These are phyloP conservation scores for Dendrophyllia cribrosa DNA, from an alignment of 64 coral and sea anemone species.

Conservation along the genomic window DNA sequence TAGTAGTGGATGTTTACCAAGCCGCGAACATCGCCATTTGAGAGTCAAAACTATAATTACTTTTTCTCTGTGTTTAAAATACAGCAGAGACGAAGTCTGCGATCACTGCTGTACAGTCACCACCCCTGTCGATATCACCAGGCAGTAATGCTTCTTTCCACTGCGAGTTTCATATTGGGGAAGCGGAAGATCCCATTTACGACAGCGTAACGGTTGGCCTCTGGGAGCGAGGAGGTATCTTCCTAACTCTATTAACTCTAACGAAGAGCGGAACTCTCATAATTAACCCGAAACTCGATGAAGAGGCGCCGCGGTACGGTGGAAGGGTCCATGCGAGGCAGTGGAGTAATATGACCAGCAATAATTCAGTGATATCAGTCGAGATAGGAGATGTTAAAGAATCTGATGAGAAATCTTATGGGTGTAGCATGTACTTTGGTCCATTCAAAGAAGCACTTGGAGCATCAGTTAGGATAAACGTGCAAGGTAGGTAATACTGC, in stretches of 20 bases:
- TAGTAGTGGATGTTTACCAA: no score
- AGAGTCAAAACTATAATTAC: no score
- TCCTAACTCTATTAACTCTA: not conserved
- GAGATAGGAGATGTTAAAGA: not conserved
- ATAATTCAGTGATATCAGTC: not conserved
- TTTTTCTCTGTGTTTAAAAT: not conserved
- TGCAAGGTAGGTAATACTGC: not conserved
- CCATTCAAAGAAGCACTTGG: not conserved
- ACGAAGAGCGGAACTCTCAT: not conserved
- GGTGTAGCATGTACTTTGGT: not conserved
- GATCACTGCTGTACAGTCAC: not conserved
- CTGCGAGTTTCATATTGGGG: not conserved
- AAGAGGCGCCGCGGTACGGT: not conserved
- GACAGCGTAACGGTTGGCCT: not conserved
- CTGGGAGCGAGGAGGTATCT: constrained; percentile 10
- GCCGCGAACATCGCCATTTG: no score
- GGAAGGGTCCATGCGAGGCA: not conserved
- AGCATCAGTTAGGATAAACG: not conserved
- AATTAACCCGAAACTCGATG: not conserved
- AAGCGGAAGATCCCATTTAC: not conserved
- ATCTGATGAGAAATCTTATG: not conserved
- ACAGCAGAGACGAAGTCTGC: not conserved
- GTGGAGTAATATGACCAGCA: not conserved
- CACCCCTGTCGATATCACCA: not conserved
- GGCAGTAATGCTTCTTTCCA: not conserved